Evolutionary conservation across 1,140 invertebrate species (phyloP), one percentile per base, ranked within the genome.

Genomic region (Condylostylus longicornis): DNA sequence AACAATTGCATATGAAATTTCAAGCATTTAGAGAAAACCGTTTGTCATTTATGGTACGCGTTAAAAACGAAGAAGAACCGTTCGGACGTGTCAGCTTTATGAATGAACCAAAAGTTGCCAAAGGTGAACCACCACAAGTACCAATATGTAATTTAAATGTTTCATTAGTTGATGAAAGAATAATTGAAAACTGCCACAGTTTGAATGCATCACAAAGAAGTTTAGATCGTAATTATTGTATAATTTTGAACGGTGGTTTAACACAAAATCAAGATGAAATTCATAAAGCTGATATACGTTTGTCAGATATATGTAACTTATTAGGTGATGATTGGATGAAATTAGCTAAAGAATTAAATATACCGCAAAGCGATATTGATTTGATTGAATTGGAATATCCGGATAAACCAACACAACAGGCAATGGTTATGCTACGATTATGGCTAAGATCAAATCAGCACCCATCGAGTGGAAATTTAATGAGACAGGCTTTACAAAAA

Each of bases 131-230:
- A 9, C 79, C 89, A n/a, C 89, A 94, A 50, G 77, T 82, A 48
- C 91, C 94, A 12, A 84, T 98, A 44, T 97, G 93, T 54, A 84
- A 91, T n/a, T 68, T 98, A n/a, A 96, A 95, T 62, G 87, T 98
- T 42, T 79, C 85, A 40, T 72, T 98, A 31, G 88, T 89, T 17
- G 39, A 30, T 5, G n/a, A 30, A 5, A 25, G 35, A 25, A 21
- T 43, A 10, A 17, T 35, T 4, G 27, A 15, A 28, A 14, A 40
- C 3, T 20, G 29, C 14, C 18, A 35, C 14, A 10, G n/a, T 18
- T 29, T 28, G n/a, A 31, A 28, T 10, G 12, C 29, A 15, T 36
- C 34, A 14, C 31, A 30, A 1, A 36, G 37, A 6, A 41, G 35
- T 29, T 9, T 42, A 5, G 35, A 48, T 32, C 42, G 33, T 0